Base-by-base conservation (phyloP, 2,113 vertebrate species). In the Donacobius atricapilla region DNA sequence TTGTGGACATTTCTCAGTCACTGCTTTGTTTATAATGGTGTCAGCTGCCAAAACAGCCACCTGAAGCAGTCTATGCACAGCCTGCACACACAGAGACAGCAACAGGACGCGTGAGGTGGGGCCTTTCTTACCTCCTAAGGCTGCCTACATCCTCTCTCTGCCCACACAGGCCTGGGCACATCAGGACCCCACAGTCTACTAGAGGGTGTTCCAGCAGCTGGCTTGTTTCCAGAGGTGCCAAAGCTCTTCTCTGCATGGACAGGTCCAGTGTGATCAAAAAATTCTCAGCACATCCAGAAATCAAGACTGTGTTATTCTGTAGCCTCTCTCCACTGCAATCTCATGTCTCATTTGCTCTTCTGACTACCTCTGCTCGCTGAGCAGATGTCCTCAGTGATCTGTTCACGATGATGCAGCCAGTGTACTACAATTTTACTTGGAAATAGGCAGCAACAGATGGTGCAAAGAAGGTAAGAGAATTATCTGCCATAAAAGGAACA, bases 361-460 rank as follows among this genome's bases (percentile, higher is more conserved):
- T 86, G 65, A 83, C 51, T 40, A 44, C 21, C 1, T 3, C 37
- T 93, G 21, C 60, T 80, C 13, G 15, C 15, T 57, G 33, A 70
- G 15, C 66, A 91, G 81, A 61, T 96, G 63, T 68, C 66, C 87
- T 68, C 63, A 50, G 81, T 64, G 70, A 83, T 75, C 47, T 85
- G 58, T 45, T 63, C 60, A 69, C 73, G 73, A 66, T 66, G 73
- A 60, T 37, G 18, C 27, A 70, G 53, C 20, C 61, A 81, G 44
- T 57, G 44, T 35, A 54, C 25, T 42, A 21, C 82, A 92, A 27
- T 86, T 95, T 94, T 89, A 10, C 58, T 90, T 90, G 47, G 51
- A 91, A 80, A 87, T 39, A 70, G 13, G 17, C 47, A 90, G 45
- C 30, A 89, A 65, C 63, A 97, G 78, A 91, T 93, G 87, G 83